These are phyloP conservation scores for Mormoops blainvillei DNA, from an alignment of 2,113 vertebrate genomes.

Conservation along the genomic window DNA sequence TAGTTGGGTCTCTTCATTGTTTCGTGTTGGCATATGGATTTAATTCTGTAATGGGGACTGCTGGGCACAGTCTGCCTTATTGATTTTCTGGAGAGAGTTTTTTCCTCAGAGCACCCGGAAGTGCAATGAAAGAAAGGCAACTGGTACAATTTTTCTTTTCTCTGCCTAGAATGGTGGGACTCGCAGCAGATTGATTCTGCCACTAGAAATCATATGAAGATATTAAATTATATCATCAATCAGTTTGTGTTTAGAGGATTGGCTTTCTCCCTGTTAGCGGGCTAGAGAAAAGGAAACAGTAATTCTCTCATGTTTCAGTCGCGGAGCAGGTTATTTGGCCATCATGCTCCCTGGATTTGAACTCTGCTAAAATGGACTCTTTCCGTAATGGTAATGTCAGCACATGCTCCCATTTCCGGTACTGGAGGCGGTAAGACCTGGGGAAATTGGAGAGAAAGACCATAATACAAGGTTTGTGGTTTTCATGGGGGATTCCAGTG, in stretches of 20 bases:
- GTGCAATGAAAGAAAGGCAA: conserved; percentile 76
- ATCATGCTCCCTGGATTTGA: conserved; percentile 9
- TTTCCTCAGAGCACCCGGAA: conserved; percentile 72
- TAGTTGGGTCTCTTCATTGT: conserved; percentile 84
- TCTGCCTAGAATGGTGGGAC: conserved; percentile 1
- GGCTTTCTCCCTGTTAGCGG: conserved; percentile 19
- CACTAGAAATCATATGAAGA: conserved; percentile 63
- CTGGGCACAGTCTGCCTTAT: conserved; percentile 87
- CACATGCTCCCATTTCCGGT: conserved; percentile 37
- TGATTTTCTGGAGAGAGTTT: conserved; percentile 87
- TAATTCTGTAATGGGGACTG: conserved; percentile 86
- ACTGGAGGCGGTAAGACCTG: neutral
- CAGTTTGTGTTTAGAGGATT: conserved; percentile 52
- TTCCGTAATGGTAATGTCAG: conserved; percentile 5
- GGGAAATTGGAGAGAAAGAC: conserved; percentile 30
- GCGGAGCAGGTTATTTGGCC: neutral
- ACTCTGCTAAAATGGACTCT: neutral
- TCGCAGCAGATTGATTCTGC: conserved; percentile 65
- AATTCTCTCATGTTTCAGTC: neutral
- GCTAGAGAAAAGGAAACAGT: conserved; percentile 12
- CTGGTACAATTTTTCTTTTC: conserved; percentile 68
- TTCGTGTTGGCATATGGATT: conserved; percentile 88
- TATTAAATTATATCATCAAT: conserved; percentile 67
- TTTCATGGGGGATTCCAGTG: neutral
- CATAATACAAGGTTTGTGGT: neutral